Percentiles rank a stretch among this genome's conserved stretches.
phyloP scores from a whole-genome alignment of 2,888 invertebrate species.

The Ethmia dodecea region DNA sequence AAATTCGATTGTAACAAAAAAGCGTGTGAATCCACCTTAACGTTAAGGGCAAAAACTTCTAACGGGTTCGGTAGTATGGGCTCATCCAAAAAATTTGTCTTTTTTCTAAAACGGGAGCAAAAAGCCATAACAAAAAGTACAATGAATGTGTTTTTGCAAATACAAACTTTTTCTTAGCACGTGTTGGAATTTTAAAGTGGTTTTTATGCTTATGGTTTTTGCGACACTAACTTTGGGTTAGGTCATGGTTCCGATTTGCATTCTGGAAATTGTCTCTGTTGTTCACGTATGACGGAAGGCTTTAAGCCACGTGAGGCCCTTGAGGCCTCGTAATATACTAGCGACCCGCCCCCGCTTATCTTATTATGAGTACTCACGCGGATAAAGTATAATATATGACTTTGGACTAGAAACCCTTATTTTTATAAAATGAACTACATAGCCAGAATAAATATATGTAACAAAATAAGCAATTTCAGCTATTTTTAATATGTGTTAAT shows the following conservation, averaged over 20 bases:
- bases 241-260: conserved; percentile 9
- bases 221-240: conserved; percentile 7
- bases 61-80: conserved; percentile 56
- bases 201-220: conserved; percentile 35
- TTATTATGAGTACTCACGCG: no score
- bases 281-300: no score
- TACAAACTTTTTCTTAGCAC: conserved; percentile 65
- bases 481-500: no score
- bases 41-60: conserved; percentile 51
- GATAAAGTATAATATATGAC: no score
- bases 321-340: no score
- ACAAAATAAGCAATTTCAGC: no score
- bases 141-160: conserved; percentile 71
- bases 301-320: no score
- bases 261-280: conserved; percentile 2
- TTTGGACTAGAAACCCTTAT: no score
- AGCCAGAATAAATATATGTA: no score
- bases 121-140: conserved; percentile 56
- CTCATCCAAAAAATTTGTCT: conserved; percentile 36
- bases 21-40: conserved; percentile 34
- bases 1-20: no score
- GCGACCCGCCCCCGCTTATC: no score
- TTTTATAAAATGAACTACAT: no score
- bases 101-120: conserved; percentile 57
- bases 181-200: conserved; percentile 59